A percentile compares a stretch with the other conserved stretches of the same genome.
These are phyloP conservation scores for Spicauda simplicius DNA, from an alignment of 2,888 invertebrate genomes.

Conservation along the genomic window DNA sequence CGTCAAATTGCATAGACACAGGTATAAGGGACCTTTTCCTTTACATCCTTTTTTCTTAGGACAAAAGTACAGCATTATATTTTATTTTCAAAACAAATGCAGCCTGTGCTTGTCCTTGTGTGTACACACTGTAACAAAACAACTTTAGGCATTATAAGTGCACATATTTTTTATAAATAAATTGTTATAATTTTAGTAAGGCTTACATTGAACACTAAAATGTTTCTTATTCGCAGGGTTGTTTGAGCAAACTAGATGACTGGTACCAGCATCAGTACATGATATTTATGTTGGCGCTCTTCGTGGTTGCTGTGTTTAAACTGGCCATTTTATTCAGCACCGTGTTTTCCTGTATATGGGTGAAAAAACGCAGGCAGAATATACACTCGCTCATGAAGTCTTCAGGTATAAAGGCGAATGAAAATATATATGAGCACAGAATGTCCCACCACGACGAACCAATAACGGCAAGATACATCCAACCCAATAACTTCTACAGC, in stretches of 20 bases:
- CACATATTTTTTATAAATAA: no score
- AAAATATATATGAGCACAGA: constrained; percentile 74
- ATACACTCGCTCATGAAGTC: constrained; percentile 69
- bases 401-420: constrained; percentile 66
- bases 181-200: no score
- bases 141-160: no score
- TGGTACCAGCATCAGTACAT: constrained; percentile 92
- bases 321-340: constrained; percentile 89
- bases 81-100: no score
- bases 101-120: no score
- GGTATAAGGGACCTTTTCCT: no score
- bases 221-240: constrained; percentile 82
- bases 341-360: constrained; percentile 88
- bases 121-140: no score
- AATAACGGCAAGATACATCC: constrained; percentile 74
- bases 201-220: no score
- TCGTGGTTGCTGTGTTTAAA: constrained; percentile 89
- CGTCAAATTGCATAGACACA: no score
- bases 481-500: constrained; percentile 80
- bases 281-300: constrained; percentile 87
- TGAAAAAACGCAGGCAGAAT: constrained; percentile 81
- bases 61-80: no score
- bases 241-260: constrained; percentile 87
- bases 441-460: constrained; percentile 64
- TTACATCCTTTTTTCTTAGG: no score